These are phyloP conservation scores for Onthophagus sagittarius DNA, from an alignment of 2,888 invertebrate genomes.

Conservation along the genomic window DNA sequence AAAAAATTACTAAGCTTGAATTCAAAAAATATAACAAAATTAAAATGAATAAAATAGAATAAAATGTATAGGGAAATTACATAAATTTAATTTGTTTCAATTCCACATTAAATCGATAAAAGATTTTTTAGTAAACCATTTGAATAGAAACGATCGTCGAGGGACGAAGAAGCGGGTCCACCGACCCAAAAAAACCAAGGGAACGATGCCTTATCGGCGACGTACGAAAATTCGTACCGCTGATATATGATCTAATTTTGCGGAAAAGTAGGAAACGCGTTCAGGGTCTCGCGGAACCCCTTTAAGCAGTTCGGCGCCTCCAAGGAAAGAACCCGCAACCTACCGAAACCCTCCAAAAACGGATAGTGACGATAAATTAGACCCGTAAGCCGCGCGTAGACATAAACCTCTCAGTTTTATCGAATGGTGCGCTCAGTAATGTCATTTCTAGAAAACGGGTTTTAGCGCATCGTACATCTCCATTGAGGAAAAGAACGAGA, in stretches of 20 bases:
- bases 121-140: not conserved
- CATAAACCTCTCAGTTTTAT: slow-evolving; percentile 10
- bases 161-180: not conserved
- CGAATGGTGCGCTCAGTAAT: slow-evolving; percentile 3
- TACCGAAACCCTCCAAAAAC: not conserved
- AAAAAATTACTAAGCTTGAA: not conserved
- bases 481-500: not conserved
- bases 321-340: not conserved
- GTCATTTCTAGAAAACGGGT: not conserved
- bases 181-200: not conserved
- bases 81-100: not conserved
- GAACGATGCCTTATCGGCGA: slow-evolving; percentile 7
- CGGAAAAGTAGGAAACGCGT: slow-evolving; percentile 9
- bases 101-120: no score
- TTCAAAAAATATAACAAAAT: not conserved
- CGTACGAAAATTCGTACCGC: slow-evolving; percentile 7
- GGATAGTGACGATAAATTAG: slow-evolving; percentile 11
- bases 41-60: not conserved
- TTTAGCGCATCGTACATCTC: not conserved
- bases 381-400: slow-evolving; percentile 6
- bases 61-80: no score
- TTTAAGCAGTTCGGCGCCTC: not conserved
- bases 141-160: not conserved
- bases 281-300: not conserved
- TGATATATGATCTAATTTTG: slow-evolving; percentile 13